Percentiles rank a stretch among this genome's conserved stretches.
Conservation (phyloP, 2,888 invertebrate genomes). For the Tuberolachnus salignus region DNA sequence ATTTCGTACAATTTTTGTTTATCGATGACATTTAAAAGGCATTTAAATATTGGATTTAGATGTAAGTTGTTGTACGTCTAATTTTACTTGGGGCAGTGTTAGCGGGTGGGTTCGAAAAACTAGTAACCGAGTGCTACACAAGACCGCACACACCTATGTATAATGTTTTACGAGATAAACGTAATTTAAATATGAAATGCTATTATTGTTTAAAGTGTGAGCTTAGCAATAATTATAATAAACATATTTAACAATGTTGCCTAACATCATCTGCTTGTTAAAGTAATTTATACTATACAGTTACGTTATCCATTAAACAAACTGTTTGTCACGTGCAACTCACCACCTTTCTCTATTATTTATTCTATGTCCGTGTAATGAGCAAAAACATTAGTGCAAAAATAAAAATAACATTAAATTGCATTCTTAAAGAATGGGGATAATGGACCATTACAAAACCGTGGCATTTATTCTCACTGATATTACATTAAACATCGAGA, state of each 20-base stretch:
- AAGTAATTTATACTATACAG: no score
- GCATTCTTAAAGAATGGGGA: not conserved
- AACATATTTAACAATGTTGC: not conserved
- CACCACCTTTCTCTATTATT: not conserved
- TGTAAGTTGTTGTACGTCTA: no score
- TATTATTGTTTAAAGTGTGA: not conserved
- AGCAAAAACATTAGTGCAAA: not conserved
- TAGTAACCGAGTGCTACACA: no score
- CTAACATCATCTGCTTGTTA: not conserved
- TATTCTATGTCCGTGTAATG: not conserved
- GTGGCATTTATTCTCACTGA: not conserved
- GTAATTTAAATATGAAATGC: not conserved
- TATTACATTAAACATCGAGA: not conserved
- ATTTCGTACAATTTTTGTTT: no score
- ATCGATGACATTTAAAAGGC: no score
- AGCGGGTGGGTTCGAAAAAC: no score
- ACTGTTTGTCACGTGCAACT: not conserved
- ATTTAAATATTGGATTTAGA: no score
- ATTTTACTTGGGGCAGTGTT: no score
- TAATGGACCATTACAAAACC: not conserved
- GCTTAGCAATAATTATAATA: not conserved
- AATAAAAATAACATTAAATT: slow-evolving; percentile 16
- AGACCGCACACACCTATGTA: no score
- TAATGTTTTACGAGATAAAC: no score
- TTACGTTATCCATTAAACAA: not conserved